Percentiles rank a stretch among this genome's conserved stretches.
phyloP scores from a whole-genome alignment of 2,888 invertebrate species.

The Mellilla xanthometata region DNA sequence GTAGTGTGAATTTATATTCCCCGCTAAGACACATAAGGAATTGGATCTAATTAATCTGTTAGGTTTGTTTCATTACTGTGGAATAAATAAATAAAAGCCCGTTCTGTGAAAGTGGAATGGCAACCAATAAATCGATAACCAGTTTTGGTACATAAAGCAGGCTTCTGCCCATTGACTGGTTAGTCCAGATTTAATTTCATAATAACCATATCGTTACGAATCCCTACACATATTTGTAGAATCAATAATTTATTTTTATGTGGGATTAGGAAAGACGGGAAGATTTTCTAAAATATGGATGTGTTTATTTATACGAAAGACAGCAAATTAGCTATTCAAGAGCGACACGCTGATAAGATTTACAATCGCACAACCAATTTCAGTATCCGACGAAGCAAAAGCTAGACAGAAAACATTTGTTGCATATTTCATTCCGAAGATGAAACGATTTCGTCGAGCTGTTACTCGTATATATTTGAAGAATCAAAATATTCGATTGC shows the following conservation, averaged over 20 bases:
- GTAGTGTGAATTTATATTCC: too few species aligned
- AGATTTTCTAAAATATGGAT: too few species aligned
- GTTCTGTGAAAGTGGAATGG: slow-evolving; percentile 9
- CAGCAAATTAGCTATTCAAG: too few species aligned
- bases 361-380: neutral
- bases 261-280: too few species aligned
- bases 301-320: too few species aligned
- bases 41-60: too few species aligned
- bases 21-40: too few species aligned
- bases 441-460: neutral
- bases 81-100: too few species aligned
- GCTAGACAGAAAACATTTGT: neutral
- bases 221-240: neutral
- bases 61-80: too few species aligned
- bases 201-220: neutral
- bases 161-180: slow-evolving; percentile 2
- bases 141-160: slow-evolving; percentile 1
- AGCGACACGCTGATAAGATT: too few species aligned
- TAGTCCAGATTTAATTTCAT: neutral
- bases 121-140: slow-evolving; percentile 6
- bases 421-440: neutral
- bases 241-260: too few species aligned
- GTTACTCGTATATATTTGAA: neutral
- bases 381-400: neutral
- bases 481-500: neutral